Evolutionary conservation across 2,113 vertebrate genomes (phyloP), one percentile per base, ranked within the genome.

Genomic region (Cisticola juncidis): DNA sequence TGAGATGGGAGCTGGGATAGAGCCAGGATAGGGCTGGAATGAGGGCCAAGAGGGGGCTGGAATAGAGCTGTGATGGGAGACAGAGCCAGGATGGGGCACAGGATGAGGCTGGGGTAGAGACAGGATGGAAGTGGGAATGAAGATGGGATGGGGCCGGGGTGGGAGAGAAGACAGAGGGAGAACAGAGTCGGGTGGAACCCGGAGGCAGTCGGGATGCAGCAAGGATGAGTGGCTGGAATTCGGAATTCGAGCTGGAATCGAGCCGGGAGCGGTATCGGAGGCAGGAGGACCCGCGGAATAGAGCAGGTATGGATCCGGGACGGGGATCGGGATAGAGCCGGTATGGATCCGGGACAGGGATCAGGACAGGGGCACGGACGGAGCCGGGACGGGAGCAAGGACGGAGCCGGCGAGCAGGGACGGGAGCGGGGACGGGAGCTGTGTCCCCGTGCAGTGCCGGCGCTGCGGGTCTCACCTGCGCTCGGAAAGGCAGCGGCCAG

Each of bases 401-500:
- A 36, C n/a, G 45, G 58, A 22, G 53, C 64, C 36, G 23, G 35
- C 50, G 65, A 73, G 48, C n/a, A 1, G 61, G 61, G 44, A 29
- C n/a, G 9, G 50, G 69, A 76, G 87, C 21, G 22, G 48, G 35
- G 26, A 24, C 35, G 25, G 72, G 64, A 53, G 54, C 14, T 14
- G 81, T 42, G 18, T 8, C 26, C 74, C 42, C 44, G 22, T 3
- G 28, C 54, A 5, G 64, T 17, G 47, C 47, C 23, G 74, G 54
- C 22, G 58, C 44, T 73, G 66, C 42, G 72, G 77, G n/a, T 57
- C 96, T 97, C 98, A 99, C 99, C 98, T 98, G 98, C 29, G 97
- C 97, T 64, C 94, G 96, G 60, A 98, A 98, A 56, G 98, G 98
- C 88, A 98, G 97, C 31, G 98, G 98, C 88, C 98, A 90, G 97